Evolutionary conservation across 2,113 vertebrate genomes (phyloP).

Genomic region (Pygoscelis antarcticus): DNA sequence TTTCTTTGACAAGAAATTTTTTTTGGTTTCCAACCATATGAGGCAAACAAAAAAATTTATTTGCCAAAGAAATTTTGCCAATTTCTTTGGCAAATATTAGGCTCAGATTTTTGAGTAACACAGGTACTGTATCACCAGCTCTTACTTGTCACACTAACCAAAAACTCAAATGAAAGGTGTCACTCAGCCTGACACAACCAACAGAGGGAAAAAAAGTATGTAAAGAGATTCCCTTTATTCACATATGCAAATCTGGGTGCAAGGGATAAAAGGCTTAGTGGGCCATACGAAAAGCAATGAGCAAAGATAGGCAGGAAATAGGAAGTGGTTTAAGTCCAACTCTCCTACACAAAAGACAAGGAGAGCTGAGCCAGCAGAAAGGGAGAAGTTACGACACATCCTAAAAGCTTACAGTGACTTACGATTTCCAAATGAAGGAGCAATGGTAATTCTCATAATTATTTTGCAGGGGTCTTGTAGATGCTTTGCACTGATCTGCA

Average conservation of each 20-base stretch:
- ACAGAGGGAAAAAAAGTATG: neutral
- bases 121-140: neutral
- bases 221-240: neutral
- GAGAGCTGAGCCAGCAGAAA: conserved; percentile 1
- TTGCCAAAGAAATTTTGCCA: no score
- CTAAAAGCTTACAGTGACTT: neutral
- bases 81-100: neutral
- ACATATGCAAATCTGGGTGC: neutral
- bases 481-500: neutral
- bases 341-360: neutral
- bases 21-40: no score
- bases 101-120: neutral
- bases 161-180: neutral
- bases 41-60: no score
- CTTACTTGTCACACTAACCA: neutral
- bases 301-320: neutral
- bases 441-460: neutral
- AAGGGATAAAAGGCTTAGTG: neutral
- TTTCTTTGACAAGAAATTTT: no score
- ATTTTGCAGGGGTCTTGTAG: neutral
- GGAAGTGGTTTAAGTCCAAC: neutral
- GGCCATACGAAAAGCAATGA: neutral
- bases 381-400: neutral
- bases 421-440: neutral
- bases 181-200: neutral